phyloP scores from a whole-genome alignment of 2,113 vertebrate species.

The Mungos mungo region DNA sequence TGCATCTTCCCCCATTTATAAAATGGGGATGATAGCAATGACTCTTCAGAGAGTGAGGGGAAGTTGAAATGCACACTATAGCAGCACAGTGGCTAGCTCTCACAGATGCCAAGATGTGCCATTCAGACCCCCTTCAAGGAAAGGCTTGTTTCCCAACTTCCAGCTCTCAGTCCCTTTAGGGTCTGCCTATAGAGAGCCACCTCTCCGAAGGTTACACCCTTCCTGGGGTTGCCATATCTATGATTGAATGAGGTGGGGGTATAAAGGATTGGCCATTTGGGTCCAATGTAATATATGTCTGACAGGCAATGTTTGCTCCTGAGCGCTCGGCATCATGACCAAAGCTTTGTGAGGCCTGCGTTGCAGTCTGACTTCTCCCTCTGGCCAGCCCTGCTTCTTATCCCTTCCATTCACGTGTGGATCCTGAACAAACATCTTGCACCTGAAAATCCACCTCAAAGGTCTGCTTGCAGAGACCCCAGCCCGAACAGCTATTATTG shows the following conservation, averaged over 20 bases:
- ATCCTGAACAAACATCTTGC: neutral
- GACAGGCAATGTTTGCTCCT: neutral
- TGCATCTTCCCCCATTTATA: neutral
- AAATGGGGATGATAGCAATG: neutral
- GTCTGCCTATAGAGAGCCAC: neutral
- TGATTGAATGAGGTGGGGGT: neutral
- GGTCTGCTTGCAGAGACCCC: neutral
- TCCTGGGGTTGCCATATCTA: fast-evolving
- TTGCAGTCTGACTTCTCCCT: neutral
- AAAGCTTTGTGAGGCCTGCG: neutral
- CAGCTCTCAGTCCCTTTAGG: neutral
- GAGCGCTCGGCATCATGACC: neutral
- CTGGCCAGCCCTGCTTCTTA: neutral
- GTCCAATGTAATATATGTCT: too few species aligned
- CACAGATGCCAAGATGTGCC: neutral
- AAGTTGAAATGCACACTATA: fast-evolving
- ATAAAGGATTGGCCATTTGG: neutral
- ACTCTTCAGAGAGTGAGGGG: too few species aligned
- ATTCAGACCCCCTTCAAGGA: neutral
- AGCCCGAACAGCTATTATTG: neutral
- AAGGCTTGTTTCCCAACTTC: neutral
- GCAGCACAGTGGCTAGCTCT: neutral
- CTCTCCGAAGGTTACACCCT: neutral
- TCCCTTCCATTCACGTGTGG: neutral
- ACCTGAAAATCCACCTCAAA: neutral